A percentile compares a stretch with the other conserved stretches of the same genome.
Conservation (phyloP, 2,888 invertebrate genomes). For the Himalopsyche anomala region DNA sequence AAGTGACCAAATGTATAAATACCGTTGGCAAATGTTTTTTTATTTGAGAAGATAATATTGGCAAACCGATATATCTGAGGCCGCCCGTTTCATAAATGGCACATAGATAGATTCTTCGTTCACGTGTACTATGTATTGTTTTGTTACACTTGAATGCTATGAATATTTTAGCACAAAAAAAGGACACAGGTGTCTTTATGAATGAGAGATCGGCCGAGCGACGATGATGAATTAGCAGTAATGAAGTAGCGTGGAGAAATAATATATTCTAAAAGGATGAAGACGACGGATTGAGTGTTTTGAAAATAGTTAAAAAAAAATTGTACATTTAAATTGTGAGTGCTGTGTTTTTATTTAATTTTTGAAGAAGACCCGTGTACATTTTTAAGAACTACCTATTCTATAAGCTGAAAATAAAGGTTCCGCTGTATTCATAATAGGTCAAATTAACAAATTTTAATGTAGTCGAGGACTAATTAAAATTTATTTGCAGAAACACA, state of each 20-base stretch:
- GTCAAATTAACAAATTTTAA: slow-evolving; percentile 39
- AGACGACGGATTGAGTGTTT: not conserved
- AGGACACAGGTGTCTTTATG: not conserved
- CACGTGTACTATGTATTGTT: too few species aligned
- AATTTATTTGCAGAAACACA: not conserved
- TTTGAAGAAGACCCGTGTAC: slow-evolving; percentile 9
- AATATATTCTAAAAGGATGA: slow-evolving; percentile 35
- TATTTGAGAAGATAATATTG: too few species aligned
- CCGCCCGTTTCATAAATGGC: too few species aligned
- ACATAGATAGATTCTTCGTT: too few species aligned
- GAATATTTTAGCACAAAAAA: too few species aligned
- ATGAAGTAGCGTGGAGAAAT: slow-evolving; percentile 11
- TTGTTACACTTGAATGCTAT: too few species aligned
- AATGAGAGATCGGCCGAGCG: not conserved
- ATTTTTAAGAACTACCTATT: slow-evolving; percentile 10
- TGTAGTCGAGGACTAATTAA: slow-evolving; percentile 13
- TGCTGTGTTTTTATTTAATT: slow-evolving; percentile 35
- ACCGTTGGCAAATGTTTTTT: too few species aligned
- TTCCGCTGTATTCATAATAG: slow-evolving; percentile 7
- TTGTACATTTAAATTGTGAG: slow-evolving; percentile 36
- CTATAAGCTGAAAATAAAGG: slow-evolving; percentile 12
- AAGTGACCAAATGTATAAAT: too few species aligned
- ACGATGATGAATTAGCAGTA: not conserved
- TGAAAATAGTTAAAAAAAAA: slow-evolving; percentile 32
- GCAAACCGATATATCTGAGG: too few species aligned